Conservation (phyloP, 2,888 invertebrate species). For the Synergus itoensis region DNA sequence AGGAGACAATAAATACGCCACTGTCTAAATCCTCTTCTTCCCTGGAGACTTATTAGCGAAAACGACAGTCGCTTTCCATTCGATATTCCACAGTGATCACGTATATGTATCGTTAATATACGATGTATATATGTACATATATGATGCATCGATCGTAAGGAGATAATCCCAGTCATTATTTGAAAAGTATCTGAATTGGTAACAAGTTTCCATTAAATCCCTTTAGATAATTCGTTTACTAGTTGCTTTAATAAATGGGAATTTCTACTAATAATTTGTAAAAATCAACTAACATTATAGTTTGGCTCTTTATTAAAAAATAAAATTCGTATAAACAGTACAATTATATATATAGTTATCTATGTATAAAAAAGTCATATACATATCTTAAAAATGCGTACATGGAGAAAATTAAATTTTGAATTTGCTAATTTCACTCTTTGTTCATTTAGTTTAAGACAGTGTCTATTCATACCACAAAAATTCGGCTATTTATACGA, state of each 20-base stretch:
- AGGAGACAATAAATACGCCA: constrained; percentile 14
- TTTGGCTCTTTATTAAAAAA: background rate
- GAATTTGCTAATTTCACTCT: background rate
- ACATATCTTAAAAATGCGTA: background rate
- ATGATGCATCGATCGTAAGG: background rate
- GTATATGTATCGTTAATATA: background rate
- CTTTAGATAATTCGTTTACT: too few relatives aligned
- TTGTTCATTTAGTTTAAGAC: background rate
- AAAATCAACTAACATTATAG: too few relatives aligned
- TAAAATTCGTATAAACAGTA: background rate
- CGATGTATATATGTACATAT: background rate
- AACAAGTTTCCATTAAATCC: too few relatives aligned
- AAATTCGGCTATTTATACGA: background rate
- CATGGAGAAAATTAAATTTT: background rate
- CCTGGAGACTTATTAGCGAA: constrained; percentile 70
- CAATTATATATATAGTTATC: background rate
- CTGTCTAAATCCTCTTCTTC: constrained; percentile 46
- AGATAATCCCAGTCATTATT: constrained; percentile 22
- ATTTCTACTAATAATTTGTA: too few relatives aligned
- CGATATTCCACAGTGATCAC: constrained; percentile 52
- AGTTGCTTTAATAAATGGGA: too few relatives aligned
- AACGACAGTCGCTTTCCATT: constrained; percentile 53
- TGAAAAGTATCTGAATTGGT: background rate
- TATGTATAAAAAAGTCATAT: background rate
- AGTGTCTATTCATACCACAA: background rate